Evolutionary conservation across 2,113 vertebrate species (phyloP).

Genomic region (Columba janthina): DNA sequence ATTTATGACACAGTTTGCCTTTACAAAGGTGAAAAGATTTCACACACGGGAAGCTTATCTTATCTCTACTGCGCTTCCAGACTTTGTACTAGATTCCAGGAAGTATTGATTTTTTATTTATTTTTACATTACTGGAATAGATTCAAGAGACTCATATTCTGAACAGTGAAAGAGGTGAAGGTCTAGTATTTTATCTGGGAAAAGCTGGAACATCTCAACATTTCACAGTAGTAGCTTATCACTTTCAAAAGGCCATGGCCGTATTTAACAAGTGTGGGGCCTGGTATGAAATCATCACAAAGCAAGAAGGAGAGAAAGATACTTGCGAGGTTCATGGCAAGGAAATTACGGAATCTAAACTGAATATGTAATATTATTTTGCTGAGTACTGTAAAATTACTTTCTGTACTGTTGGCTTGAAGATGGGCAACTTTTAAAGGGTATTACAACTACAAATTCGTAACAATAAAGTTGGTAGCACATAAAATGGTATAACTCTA

Average conservation of each 20-base stretch:
- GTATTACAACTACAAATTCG: background rate
- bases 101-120: slow-evolving; percentile 58
- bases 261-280: background rate
- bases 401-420: background rate
- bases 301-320: background rate
- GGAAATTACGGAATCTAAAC: background rate
- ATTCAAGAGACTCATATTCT: slow-evolving; percentile 28
- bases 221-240: slow-evolving; percentile 51
- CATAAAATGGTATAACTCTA: background rate
- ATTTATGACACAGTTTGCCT: slow-evolving; percentile 5
- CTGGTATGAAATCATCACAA: background rate
- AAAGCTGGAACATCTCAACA: slow-evolving; percentile 21
- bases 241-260: background rate
- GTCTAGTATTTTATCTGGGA: slow-evolving; percentile 32
- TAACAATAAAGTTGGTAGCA: background rate
- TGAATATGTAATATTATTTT: background rate
- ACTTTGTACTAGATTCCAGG: slow-evolving; percentile 67
- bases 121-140: slow-evolving; percentile 59
- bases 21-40: slow-evolving; percentile 47
- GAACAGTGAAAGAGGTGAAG: slow-evolving; percentile 33
- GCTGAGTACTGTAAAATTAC: background rate
- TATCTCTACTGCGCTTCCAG: slow-evolving; percentile 47
- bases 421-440: background rate
- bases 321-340: background rate
- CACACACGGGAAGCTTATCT: slow-evolving; percentile 61